Evolutionary conservation across 1,140 invertebrate species (phyloP).

Genomic region (Drosophila pandora): DNA sequence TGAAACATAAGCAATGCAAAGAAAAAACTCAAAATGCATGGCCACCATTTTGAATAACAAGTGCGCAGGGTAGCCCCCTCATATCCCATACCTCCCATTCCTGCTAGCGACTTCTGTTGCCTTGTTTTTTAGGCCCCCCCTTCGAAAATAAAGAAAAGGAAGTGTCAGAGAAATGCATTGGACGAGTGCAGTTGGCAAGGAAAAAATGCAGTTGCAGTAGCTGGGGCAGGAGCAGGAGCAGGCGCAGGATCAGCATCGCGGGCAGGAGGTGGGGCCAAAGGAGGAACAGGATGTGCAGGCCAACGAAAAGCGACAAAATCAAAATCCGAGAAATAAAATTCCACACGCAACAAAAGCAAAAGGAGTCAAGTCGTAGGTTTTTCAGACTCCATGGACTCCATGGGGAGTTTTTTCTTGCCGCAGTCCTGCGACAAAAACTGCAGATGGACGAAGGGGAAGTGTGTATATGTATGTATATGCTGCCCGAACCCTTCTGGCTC

Average conservation of each 20-base stretch:
- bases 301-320: conserved; percentile 73
- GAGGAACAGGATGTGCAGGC: conserved; percentile 32
- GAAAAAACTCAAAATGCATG: conserved; percentile 69
- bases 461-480: conserved; percentile 5
- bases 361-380: conserved; percentile 51
- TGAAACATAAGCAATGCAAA: conserved; percentile 68
- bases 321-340: conserved; percentile 81
- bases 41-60: conserved; percentile 82
- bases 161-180: conserved; percentile 69
- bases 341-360: conserved; percentile 55
- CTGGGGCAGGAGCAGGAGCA: conserved; percentile 41
- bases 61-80: conserved; percentile 46
- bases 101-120: not conserved
- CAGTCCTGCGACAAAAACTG: conserved; percentile 32
- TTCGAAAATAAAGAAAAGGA: conserved; percentile 53
- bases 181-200: conserved; percentile 67
- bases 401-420: conserved; percentile 42
- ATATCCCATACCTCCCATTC: not conserved
- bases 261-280: not conserved
- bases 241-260: conserved; percentile 36
- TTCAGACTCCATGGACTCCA: conserved; percentile 23
- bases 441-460: not conserved
- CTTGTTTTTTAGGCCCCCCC: conserved; percentile 6
- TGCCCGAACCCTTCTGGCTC: conserved; percentile 6
- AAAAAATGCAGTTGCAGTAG: conserved; percentile 69